Evolutionary conservation across 2,797 vertebrate genomes (phyloP), one percentile per base, ranked within the genome.

Genomic region (Hybognathus amarus): DNA sequence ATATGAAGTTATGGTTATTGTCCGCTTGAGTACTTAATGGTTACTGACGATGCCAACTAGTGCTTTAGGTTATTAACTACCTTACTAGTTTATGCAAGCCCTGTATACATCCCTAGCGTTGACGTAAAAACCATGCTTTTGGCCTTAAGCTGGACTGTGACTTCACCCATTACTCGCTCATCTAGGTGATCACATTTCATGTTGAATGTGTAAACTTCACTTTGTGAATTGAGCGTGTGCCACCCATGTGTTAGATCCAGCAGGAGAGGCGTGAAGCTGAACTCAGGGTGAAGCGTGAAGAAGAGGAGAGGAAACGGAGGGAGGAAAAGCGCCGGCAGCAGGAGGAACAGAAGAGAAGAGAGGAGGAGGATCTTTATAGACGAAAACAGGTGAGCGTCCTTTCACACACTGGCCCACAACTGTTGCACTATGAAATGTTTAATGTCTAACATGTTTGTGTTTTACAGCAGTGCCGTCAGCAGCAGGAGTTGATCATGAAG

Each of bases 221-320:
- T 9, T 20, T 66, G 38, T 82, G 38, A 69, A 61, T 27, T 81
- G n/a, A 56, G n/a, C 38, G 4, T 78, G 67, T 66, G 24, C 40
- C 50, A 6, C 69, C 13, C 45, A 20, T 79, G 77, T 78, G 59
- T 82, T 67, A 86, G 87, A 79, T 95, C 83, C 94, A 97, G 95
- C 97, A 89, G 82, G 88, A 97, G 90, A 96, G 97, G 90, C 92
- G 97, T 92, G 97, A 97, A 67, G 96, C 95, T 89, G 97, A 97
- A 96, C 96, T 97, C 96, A 97, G 97, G 96, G 96, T 90, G 42
- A 97, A 97, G 94, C 94, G 97, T 64, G 97, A 97, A 85, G 97
- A 98, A 85, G 97, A 98, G 91, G 96, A 97, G 68, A 95, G 97
- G 45, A 96, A 97, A 81, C 92, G 96, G 0, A 92, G 95, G 83